phyloP scores from a whole-genome alignment of 2,888 invertebrate species.

The Lasioglossum figueresi region DNA sequence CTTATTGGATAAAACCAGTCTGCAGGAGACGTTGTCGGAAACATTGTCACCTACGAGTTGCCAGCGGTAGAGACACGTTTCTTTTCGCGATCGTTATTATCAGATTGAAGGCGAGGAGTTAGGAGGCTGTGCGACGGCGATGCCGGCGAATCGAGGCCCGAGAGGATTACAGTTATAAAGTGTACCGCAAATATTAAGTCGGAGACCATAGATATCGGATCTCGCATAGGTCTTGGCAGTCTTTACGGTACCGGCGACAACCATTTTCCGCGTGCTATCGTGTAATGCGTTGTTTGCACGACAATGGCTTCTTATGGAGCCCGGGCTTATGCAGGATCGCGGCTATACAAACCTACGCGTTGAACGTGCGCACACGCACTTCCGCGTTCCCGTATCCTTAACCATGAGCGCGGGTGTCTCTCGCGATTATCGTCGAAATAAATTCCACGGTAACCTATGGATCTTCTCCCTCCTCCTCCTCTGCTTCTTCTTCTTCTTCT shows the following conservation, averaged over 20 bases:
- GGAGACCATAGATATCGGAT: conserved; percentile 50
- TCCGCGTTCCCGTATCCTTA: conserved; percentile 61
- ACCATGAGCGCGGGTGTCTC: conserved; percentile 57
- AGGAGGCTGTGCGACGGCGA: background rate
- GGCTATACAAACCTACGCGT: conserved; percentile 59
- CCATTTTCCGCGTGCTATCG: conserved; percentile 49
- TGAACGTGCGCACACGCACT: conserved; percentile 61
- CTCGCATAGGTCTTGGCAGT: conserved; percentile 33
- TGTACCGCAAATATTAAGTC: conserved; percentile 42
- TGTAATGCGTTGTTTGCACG: conserved; percentile 57
- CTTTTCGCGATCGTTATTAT: background rate
- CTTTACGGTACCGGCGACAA: conserved; percentile 52
- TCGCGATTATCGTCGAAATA: conserved; percentile 60
- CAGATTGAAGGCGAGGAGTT: background rate
- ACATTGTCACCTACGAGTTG: background rate
- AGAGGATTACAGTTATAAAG: conserved; percentile 41
- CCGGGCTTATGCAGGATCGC: conserved; percentile 46
- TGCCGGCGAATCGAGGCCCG: background rate
- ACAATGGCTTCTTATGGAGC: conserved; percentile 43
- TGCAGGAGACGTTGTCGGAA: background rate
- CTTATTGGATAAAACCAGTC: background rate
- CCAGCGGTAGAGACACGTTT: background rate
- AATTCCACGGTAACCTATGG: conserved; percentile 57
- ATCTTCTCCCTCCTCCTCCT: background rate
- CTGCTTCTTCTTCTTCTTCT: background rate